These are phyloP conservation scores for Diogma glabrata DNA, from an alignment of 2,888 invertebrate species.

Conservation along the genomic window DNA sequence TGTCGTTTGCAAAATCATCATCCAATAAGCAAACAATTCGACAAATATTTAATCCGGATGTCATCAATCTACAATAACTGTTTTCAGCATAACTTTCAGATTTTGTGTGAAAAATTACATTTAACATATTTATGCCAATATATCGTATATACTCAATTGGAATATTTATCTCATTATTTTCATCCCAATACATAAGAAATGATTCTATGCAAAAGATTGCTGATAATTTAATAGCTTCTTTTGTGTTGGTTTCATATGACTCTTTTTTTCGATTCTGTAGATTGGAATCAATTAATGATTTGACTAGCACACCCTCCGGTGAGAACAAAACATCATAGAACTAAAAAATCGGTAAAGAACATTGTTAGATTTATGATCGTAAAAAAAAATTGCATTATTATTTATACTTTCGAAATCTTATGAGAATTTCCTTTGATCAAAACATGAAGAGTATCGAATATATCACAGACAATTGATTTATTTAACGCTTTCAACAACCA, in stretches of 20 bases:
- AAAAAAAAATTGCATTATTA: neutral
- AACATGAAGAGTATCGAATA: conserved; percentile 19
- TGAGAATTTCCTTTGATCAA: conserved; percentile 18
- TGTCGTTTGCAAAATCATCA: conserved; percentile 26
- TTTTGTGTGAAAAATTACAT: neutral
- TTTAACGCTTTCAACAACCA: conserved; percentile 40
- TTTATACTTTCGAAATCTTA: neutral
- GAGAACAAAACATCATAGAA: conserved; percentile 20
- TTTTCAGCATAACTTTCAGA: neutral
- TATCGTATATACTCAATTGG: neutral
- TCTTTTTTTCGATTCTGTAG: conserved; percentile 8
- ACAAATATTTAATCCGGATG: conserved; percentile 22
- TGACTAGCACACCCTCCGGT: conserved; percentile 19
- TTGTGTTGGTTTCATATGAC: conserved; percentile 19
- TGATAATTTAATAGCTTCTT: conserved; percentile 21
- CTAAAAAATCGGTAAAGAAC: conserved; percentile 13
- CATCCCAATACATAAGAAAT: conserved; percentile 16
- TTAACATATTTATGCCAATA: neutral
- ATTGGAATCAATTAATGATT: conserved; percentile 11
- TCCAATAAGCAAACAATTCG: conserved; percentile 27
- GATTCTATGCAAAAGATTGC: conserved; percentile 21
- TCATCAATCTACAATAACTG: conserved; percentile 17
- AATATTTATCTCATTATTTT: neutral
- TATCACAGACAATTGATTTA: conserved; percentile 20
- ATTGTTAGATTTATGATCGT: neutral